Conservation (phyloP, 1,140 invertebrate species). For the Nixonia krombeini region DNA sequence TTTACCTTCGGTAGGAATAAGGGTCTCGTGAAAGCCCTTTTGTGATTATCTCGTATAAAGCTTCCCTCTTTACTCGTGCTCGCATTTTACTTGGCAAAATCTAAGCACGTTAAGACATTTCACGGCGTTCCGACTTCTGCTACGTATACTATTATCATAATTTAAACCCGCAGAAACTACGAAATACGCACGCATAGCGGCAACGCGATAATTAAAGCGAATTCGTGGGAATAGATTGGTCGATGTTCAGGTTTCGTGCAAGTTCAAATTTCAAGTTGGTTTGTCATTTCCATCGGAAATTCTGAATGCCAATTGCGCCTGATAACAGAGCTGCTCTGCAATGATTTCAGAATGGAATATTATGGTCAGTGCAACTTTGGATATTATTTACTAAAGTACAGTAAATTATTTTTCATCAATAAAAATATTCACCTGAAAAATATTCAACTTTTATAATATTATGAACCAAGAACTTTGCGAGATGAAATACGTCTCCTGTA, state of each 20-base stretch:
- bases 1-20: slow-evolving; percentile 33
- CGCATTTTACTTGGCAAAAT: slow-evolving; percentile 34
- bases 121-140: slow-evolving; percentile 34
- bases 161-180: slow-evolving; percentile 37
- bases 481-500: not conserved
- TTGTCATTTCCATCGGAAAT: slow-evolving; percentile 19
- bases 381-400: no score
- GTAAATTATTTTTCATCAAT: no score
- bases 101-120: slow-evolving; percentile 44
- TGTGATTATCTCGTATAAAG: slow-evolving; percentile 34
- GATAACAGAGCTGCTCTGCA: no score
- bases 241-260: slow-evolving; percentile 35
- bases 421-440: no score
- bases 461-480: no score
- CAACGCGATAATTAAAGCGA: slow-evolving; percentile 44
- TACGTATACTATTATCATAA: slow-evolving; percentile 38
- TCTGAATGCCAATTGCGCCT: not conserved
- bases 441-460: no score
- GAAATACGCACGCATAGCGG: slow-evolving; percentile 37
- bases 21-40: slow-evolving; percentile 29
- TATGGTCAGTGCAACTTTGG: no score
- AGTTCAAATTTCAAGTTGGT: slow-evolving; percentile 28
- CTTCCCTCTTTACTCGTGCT: slow-evolving; percentile 30
- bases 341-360: no score
- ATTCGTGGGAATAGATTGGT: slow-evolving; percentile 32